These are phyloP conservation scores for Synergus laeviventris DNA, from an alignment of 2,888 invertebrate genomes.

Conservation along the genomic window DNA sequence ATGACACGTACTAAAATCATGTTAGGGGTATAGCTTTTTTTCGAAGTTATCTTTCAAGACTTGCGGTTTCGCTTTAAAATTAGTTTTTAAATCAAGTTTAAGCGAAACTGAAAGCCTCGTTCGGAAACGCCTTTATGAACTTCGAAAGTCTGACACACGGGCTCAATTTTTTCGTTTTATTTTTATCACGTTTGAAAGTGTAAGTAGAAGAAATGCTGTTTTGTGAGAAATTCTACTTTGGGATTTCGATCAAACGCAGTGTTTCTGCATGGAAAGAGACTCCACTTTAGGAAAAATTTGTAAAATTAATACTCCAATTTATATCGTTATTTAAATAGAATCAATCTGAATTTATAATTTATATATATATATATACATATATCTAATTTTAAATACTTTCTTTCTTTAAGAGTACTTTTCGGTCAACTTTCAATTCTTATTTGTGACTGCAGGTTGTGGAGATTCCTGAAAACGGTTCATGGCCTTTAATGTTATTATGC, in stretches of 20 bases:
- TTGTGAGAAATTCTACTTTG: background rate
- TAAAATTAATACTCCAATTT: slow-evolving; percentile 1
- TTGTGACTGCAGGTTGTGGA: background rate
- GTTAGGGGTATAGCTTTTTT: background rate
- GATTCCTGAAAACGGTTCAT: background rate
- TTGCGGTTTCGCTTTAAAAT: background rate
- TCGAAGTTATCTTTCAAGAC: background rate
- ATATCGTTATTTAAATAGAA: background rate
- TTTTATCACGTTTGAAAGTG: slow-evolving; percentile 25
- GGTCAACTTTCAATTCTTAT: slow-evolving; percentile 3
- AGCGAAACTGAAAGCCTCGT: background rate
- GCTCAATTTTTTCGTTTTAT: background rate
- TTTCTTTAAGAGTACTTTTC: background rate
- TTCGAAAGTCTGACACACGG: background rate
- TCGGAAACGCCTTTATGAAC: background rate
- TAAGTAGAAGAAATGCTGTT: background rate
- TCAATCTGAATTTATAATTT: too few species aligned
- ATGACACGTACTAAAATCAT: background rate
- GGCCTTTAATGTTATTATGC: background rate
- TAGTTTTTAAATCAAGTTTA: background rate
- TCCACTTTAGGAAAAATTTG: slow-evolving; percentile 9
- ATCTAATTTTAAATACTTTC: background rate
- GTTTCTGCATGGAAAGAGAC: slow-evolving; percentile 11
- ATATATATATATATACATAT: too few species aligned
- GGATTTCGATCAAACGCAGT: background rate